Base-by-base conservation (phyloP, 2,797 vertebrate genomes). In the Arctocebus calabarensis region DNA sequence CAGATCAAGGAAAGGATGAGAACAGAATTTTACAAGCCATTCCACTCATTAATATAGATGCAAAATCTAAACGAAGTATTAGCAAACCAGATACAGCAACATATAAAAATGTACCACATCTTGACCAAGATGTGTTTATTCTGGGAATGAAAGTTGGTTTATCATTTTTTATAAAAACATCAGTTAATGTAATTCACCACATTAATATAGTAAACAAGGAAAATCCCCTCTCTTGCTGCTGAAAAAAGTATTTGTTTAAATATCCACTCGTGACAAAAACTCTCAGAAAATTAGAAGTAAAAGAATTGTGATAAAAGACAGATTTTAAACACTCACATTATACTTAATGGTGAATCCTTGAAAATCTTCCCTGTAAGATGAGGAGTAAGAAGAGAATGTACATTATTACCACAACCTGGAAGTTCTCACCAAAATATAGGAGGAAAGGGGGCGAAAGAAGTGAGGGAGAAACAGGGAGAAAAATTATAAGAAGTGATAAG, bases 101-200 rank as follows among this genome's bases (percentile, higher is more conserved):
- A 43, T 52, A 45, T n/a, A 74, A 66, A 83, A 89, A 74, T 71
- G 29, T 88, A 85, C 27, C n/a, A 57, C n/a, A 48, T 85, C 78
- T 78, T 29, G 9, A 75, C 29, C 29, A 74, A 62, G 4, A 75
- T 62, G 61, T 5, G 17, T 78, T 90, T 87, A 52, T 78, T 84
- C 52, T 57, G 34, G 43, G 43, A 90, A 83, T 84, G 11, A 86
- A 82, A 90, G 45, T 73, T 78, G 45, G 13, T 82, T 82, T 83
- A 59, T 32, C 40, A 62, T 19, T 82, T 85, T 59, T 59, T 13
- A 1, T 12, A 77, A 43, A 43, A 71, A 84, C 64, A 79, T 11
- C 71, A 88, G 71, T 74, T 81, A 88, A 91, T 70, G 40, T 68
- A 77, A 77, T 82, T 94, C 32, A 82, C 59, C 52, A 92, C 74